Conservation (phyloP, 2,113 vertebrate genomes). For the Sceloporus tristichus region DNA sequence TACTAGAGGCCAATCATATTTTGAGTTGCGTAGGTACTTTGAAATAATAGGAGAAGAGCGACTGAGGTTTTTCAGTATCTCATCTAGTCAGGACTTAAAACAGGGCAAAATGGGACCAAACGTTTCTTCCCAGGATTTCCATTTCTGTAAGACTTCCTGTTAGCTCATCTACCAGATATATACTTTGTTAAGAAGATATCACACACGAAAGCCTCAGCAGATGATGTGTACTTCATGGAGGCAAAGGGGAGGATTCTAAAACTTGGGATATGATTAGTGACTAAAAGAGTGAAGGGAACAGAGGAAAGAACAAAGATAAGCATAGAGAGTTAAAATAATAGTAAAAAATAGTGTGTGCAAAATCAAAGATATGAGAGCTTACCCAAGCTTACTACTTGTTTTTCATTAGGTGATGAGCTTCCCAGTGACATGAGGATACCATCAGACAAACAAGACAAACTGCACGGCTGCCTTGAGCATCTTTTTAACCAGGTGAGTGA, state of each 20-base stretch:
- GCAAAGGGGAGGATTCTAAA: not conserved
- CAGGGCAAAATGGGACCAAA: not conserved
- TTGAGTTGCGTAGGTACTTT: no score
- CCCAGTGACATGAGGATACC: conserved; percentile 97
- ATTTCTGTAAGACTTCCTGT: not conserved
- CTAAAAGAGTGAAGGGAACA: not conserved
- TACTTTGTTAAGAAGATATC: conserved; percentile 2
- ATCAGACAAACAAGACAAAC: conserved; percentile 96
- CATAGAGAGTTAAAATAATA: not conserved
- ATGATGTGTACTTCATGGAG: not conserved
- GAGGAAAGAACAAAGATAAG: not conserved
- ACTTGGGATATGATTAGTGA: not conserved
- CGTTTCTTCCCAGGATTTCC: not conserved
- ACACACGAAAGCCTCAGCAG: not conserved
- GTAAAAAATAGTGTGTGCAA: not conserved
- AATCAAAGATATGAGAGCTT: not conserved
- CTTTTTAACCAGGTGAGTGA: conserved; percentile 94
- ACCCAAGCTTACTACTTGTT: conserved; percentile 1
- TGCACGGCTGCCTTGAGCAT: conserved; percentile 97
- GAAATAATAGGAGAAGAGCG: no score
- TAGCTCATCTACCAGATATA: not conserved
- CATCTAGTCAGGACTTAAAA: not conserved
- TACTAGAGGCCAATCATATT: no score
- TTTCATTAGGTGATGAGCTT: conserved; percentile 89
- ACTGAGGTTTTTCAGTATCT: no score